A percentile compares a stretch with the other conserved stretches of the same genome.
Conservation (phyloP, 2,888 invertebrate genomes). For the Coenonympha arcania region DNA sequence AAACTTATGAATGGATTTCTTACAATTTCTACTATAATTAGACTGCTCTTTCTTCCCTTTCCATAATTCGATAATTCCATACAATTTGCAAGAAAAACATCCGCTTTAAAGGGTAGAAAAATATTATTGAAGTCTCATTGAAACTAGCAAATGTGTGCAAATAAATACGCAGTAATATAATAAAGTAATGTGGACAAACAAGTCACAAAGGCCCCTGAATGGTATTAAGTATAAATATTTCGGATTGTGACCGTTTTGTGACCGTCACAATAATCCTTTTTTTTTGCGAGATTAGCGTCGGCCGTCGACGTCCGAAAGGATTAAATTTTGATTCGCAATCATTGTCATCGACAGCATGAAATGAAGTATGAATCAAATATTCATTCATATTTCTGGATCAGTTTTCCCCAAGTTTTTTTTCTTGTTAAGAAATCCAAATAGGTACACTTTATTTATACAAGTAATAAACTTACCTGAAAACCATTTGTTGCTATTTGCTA, state of each 20-base stretch:
- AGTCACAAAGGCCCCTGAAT: slow-evolving; percentile 44
- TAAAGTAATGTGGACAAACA: slow-evolving; percentile 68
- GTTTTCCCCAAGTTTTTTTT: too few species aligned
- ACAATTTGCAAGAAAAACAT: slow-evolving; percentile 51
- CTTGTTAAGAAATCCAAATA: too few species aligned
- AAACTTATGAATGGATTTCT: slow-evolving; percentile 8
- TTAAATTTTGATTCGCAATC: slow-evolving; percentile 29
- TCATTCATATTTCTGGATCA: slow-evolving; percentile 19
- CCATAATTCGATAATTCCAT: slow-evolving; percentile 38
- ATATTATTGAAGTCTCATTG: slow-evolving; percentile 33
- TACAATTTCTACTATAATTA: slow-evolving; percentile 26
- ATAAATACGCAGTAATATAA: slow-evolving; percentile 45
- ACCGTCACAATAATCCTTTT: slow-evolving; percentile 38
- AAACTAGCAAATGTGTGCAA: slow-evolving; percentile 55
- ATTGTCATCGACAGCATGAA: slow-evolving; percentile 24
- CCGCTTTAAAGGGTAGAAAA: slow-evolving; percentile 50
- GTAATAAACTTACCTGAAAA: too few species aligned
- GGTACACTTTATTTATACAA: too few species aligned
- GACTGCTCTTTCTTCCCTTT: slow-evolving; percentile 14
- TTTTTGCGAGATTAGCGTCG: slow-evolving; percentile 39
- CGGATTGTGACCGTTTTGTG: slow-evolving; percentile 41
- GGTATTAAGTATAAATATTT: slow-evolving; percentile 54
- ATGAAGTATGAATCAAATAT: slow-evolving; percentile 10
- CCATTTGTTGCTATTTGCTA: too few species aligned
- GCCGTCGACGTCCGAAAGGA: slow-evolving; percentile 34